phyloP scores from a whole-genome alignment of 2,797 vertebrate genomes.

The Spea hammondii region DNA sequence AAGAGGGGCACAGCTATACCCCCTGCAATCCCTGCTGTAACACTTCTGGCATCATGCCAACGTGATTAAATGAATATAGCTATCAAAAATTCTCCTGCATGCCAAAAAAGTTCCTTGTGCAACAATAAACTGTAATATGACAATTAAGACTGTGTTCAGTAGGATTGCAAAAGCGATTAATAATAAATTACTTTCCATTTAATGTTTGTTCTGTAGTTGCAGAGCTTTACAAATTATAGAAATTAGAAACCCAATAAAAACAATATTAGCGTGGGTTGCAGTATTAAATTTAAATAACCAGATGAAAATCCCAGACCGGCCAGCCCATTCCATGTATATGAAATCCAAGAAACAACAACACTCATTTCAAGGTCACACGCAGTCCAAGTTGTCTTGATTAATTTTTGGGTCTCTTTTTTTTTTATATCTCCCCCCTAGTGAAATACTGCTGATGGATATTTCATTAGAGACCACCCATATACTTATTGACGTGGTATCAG shows the following conservation, averaged over 20 bases:
- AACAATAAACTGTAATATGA: too few species aligned
- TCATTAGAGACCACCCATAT: conserved; percentile 35
- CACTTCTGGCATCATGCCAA: too few species aligned
- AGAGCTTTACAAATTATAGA: background rate
- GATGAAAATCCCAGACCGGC: conserved; percentile 15
- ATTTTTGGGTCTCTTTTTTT: conserved; percentile 36
- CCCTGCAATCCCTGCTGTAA: too few species aligned
- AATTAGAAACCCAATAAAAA: background rate
- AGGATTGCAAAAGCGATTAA: background rate
- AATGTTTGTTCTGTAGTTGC: background rate
- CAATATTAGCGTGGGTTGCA: conserved; percentile 1
- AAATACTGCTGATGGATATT: conserved; percentile 26
- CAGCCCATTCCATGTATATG: background rate
- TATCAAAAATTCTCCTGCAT: too few species aligned
- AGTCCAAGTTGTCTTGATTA: conserved; percentile 38
- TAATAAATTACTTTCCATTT: background rate
- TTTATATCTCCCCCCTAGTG: conserved; percentile 29
- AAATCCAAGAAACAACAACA: conserved; percentile 26
- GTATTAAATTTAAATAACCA: background rate
- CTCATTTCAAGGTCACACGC: conserved; percentile 17
- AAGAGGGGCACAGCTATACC: too few species aligned
- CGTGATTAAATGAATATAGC: too few species aligned
- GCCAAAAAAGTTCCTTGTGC: too few species aligned
- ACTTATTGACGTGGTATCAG: conserved; percentile 10
- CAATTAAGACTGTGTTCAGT: too few species aligned